Conservation (phyloP, 2,113 vertebrate genomes). For the Alethe diademata region DNA sequence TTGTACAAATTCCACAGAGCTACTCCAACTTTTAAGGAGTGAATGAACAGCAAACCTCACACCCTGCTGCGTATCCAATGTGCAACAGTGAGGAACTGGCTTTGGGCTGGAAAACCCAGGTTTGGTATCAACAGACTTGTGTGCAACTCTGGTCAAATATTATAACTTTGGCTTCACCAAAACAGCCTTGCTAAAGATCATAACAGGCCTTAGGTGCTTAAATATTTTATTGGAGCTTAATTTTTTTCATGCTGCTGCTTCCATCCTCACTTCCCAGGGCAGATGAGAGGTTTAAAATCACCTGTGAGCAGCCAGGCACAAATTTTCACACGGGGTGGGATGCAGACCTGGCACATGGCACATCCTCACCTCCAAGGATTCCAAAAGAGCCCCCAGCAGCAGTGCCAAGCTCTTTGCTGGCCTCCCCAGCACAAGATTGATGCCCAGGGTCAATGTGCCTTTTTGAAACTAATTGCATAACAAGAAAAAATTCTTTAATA, state of each 20-base stretch:
- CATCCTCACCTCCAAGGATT: neutral
- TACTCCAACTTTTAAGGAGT: neutral
- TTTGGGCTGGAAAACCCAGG: neutral
- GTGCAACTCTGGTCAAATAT: neutral
- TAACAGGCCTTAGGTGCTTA: neutral
- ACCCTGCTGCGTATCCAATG: neutral
- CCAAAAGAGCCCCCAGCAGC: neutral
- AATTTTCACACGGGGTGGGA: fast-evolving
- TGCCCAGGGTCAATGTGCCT: neutral
- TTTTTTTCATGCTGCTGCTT: neutral
- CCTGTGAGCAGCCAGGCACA: neutral
- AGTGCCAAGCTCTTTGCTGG: neutral
- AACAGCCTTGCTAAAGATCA: neutral
- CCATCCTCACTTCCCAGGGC: neutral
- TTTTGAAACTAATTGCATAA: slow-evolving; percentile 11
- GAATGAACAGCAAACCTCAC: neutral
- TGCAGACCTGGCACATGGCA: neutral
- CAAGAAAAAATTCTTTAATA: slow-evolving; percentile 46
- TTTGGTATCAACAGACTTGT: neutral
- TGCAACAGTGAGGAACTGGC: fast-evolving
- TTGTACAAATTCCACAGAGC: neutral
- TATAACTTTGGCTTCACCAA: neutral
- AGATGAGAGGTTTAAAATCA: neutral
- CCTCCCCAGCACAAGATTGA: neutral
- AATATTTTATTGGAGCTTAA: neutral